Evolutionary conservation across 2,888 invertebrate genomes (phyloP), one percentile per base, ranked within the genome.

Genomic region (Amphipyra berbera): DNA sequence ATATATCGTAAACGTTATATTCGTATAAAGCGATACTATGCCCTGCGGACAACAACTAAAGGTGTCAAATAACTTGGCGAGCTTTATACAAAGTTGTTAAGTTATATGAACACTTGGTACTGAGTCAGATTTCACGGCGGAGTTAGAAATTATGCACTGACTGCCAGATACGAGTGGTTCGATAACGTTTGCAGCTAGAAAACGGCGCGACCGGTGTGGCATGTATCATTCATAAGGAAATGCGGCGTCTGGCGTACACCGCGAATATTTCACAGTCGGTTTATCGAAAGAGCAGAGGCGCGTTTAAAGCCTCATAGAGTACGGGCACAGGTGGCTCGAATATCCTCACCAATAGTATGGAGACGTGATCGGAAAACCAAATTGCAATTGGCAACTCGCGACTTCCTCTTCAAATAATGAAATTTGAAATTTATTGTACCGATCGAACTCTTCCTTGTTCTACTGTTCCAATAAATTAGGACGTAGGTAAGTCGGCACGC

Each of bases 191-290:
- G 73, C 68, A 75, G 79, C 73, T 70, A 73, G 76, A 77, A 74
- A 73, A 74, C 76, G 83, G 76, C 76, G 82, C 80, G 82, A 78
- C 84, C 81, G 80, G 74, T 82, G 82, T 81, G 87, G 85, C 90
- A 93, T 94, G 93, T 93, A 92, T 94, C 92, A 94, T 94, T 93
- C 92, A 93, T 93, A 93, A 91, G 92, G 86, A 91, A 90, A 91
- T 90, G 89, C 85, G 88, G 88, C 86, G 85, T 79, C 81, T 81
- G 78, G 85, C 88, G 86, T 84, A 88, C 89, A 86, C 89, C 88
- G 88, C 88, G 89, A 90, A 93, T 93, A 94, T 93, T 92, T 94
- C 91, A 93, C 92, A 92, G 88, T 88, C 90, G 90, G 91, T 93
- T 93, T 93, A 92, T 94, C 92, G 92, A 91, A 88, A 88, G 89